Percentiles rank a stretch among this genome's conserved stretches.
Evolutionary conservation across 2,888 invertebrate genomes (phyloP).

Genomic region (Carterocephalus palaemon): DNA sequence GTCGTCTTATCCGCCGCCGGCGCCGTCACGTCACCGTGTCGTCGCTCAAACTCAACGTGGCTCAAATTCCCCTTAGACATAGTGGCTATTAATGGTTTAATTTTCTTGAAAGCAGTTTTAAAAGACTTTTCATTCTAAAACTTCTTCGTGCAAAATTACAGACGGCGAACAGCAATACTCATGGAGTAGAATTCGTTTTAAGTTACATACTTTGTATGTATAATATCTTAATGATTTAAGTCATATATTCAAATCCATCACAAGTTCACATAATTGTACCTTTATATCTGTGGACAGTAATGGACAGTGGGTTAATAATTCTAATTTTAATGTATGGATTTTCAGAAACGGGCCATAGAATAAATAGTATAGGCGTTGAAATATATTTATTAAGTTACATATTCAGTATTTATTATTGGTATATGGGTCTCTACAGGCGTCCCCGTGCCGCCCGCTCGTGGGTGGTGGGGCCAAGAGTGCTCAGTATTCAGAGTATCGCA

Average conservation of each 20-base stretch:
- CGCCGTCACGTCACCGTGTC: conserved; percentile 24
- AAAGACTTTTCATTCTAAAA: conserved; percentile 75
- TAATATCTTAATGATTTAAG: too few relatives aligned
- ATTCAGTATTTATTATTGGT: conserved; percentile 15
- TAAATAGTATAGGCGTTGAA: neutral
- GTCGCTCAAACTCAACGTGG: conserved; percentile 34
- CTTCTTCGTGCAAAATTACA: conserved; percentile 70
- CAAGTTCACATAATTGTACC: too few relatives aligned
- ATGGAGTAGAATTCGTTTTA: conserved; percentile 40
- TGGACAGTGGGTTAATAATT: too few relatives aligned
- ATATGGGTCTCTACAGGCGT: conserved; percentile 46
- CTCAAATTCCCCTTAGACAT: conserved; percentile 40
- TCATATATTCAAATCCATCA: too few relatives aligned
- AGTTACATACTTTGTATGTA: neutral
- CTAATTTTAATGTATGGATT: neutral
- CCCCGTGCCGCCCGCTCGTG: conserved; percentile 46
- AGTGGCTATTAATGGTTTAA: conserved; percentile 72
- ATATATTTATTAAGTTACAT: conserved; percentile 11
- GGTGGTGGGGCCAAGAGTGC: conserved; percentile 56
- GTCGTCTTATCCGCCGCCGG: too few relatives aligned
- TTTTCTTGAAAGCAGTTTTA: conserved; percentile 76
- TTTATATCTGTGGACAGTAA: too few relatives aligned
- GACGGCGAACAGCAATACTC: conserved; percentile 53
- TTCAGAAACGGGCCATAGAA: conserved; percentile 4
- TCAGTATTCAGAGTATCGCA: conserved; percentile 80